Base-by-base conservation (phyloP, 2,113 vertebrate genomes). In the Ramphastos sulfuratus region DNA sequence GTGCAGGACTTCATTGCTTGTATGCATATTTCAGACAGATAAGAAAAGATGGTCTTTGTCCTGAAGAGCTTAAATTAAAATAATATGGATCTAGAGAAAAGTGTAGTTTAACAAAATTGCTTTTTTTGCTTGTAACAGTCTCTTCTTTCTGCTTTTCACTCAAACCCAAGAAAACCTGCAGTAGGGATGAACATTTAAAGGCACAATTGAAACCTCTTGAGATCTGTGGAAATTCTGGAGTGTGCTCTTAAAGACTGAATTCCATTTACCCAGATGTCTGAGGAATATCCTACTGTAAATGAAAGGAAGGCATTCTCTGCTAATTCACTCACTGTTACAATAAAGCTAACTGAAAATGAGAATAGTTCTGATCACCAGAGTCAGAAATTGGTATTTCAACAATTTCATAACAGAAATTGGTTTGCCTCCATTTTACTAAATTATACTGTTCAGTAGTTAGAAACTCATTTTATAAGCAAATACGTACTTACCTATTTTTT, bases 351-450 rank as follows among this genome's bases (percentile, higher is more conserved):
- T 64, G 66, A 87, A 95, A 95, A 92, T 79, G 37, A 91, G 92
- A 94, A 91, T 54, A 92, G 42, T 91, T 95, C 60, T 80, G 58
- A 90, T 95, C 85, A 91, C 39, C 73, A 81, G 83, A 95, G 74
- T 92, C 91, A 84, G 25, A 96, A 96, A 97, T 93, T 96, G 67
- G 64, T 96, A 95, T 92, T 90, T 89, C 72, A 92, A 63, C 27
- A 69, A 78, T 92, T 95, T 95, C 74, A 76, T 87, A 89, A 76
- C 69, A 84, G 78, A 96, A 96, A 94, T 74, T 59, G 59, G 63
- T 96, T 92, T 75, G 76, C 58, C 72, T 93, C 72, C 44, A 39
- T 95, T 94, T 94, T 94, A 95, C 94, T 96, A 85, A 95, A 94
- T 91, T 86, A 93, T 83, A 64, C 54, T 80, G 72, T 80, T 91